Base-by-base conservation (phyloP, 2,888 invertebrate species). In the Drosophila maculinotata region DNA sequence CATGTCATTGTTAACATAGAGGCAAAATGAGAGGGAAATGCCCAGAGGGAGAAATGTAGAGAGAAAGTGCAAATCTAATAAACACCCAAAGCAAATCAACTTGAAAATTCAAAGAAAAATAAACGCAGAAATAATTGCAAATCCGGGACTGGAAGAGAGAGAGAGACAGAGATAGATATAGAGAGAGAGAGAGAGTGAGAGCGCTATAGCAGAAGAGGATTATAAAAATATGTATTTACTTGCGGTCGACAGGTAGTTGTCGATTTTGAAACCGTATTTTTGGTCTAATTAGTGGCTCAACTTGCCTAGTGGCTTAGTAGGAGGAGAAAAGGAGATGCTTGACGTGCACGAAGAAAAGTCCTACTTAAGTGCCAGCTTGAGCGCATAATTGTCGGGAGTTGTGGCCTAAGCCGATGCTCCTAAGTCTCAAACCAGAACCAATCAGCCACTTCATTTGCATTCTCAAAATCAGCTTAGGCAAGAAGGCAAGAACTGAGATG, bases 361-460 rank as follows among this genome's bases (percentile, higher is more conserved):
- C 58, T 42, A 57, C 63, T 63, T 63, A 67, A 82, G 65, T 67
- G 64, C 48, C 82, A 52, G 36, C 33, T 44, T 68, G 60, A 76
- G 70, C 28, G n/a, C 47, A 62, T 83, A 74, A 81, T 86, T 69
- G 65, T 26, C 17, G 49, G 53, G 64, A 44, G 33, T 51, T 56
- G 25, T 49, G 49, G 36, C 8, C 48, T 75, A 57, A 66, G 70
- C 52, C 51, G 49, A 26, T 15, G 14, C 8, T 25, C 39, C 44
- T 62, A 58, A 69, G 54, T 14, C 69, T 17, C 38, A 12, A 15
- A 10, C 1, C 10, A 71, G 58, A 77, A 75, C 81, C 71, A 87
- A 81, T 86, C 75, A 64, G 62, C 28, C 78, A 72, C 81, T 86
- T 84, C 75, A 80, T 87, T 87, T 82, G 87, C 87, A 77, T 77